These are phyloP conservation scores for Oscheius sp. DNA, from an alignment of 2,888 invertebrate genomes.

Conservation along the genomic window DNA sequence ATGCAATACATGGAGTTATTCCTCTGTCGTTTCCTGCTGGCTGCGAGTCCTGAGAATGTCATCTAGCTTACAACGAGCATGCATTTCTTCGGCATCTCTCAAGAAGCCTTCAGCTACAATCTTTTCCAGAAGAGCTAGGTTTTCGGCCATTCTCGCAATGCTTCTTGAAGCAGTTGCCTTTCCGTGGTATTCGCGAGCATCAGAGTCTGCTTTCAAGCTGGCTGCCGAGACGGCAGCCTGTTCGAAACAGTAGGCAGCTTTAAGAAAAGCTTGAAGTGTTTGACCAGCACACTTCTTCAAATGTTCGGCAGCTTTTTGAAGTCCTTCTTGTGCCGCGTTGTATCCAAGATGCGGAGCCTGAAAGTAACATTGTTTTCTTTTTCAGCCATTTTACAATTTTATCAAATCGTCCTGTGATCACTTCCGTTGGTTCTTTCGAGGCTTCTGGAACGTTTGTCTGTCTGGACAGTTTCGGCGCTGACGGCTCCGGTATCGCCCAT, in stretches of 20 bases:
- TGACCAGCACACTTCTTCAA: not conserved
- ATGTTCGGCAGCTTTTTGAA: not conserved
- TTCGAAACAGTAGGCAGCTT: conserved; percentile 10
- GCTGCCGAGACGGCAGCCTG: conserved; percentile 14
- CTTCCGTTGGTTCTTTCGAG: no score
- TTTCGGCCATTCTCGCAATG: conserved; percentile 10
- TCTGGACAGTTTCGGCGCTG: no score
- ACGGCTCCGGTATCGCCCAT: no score
- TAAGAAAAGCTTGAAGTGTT: not conserved
- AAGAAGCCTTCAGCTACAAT: conserved; percentile 8
- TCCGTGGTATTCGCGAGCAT: not conserved
- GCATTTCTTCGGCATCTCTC: conserved; percentile 15
- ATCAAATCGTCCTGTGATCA: not conserved
- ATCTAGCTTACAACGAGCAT: not conserved
- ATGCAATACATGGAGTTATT: no score
- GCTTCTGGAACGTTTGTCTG: no score
- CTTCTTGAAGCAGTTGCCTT: conserved; percentile 2
- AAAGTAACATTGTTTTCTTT: not conserved
- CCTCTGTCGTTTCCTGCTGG: no score
- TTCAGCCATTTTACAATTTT: not conserved
- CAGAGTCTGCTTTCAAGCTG: not conserved
- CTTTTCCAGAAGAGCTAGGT: conserved; percentile 1
- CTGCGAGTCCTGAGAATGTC: not conserved
- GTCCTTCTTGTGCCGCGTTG: conserved; percentile 1
- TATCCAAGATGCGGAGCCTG: conserved; percentile 19